A percentile compares a stretch with the other conserved stretches of the same genome.
Conservation (phyloP, 2,113 vertebrate genomes). For the Ranitomeya variabilis region DNA sequence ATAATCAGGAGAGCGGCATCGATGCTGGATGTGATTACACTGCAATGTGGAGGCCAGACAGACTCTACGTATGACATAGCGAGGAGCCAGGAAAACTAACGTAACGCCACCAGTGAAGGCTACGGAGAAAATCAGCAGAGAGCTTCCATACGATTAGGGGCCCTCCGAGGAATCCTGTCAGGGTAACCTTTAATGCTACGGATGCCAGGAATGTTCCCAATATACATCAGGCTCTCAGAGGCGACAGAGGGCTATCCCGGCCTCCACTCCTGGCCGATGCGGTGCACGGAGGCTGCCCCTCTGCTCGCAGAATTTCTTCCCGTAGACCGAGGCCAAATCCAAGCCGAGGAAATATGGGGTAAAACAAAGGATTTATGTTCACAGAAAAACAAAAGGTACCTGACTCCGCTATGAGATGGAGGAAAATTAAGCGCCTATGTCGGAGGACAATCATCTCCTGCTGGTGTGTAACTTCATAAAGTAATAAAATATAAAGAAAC, state of each 20-base stretch:
- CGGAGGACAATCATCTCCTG: neutral
- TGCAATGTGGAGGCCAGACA: neutral
- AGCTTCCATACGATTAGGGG: slow-evolving; percentile 8
- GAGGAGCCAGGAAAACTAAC: neutral
- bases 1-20: neutral
- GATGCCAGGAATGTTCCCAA: neutral
- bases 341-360: neutral
- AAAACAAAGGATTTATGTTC: slow-evolving; percentile 33
- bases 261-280: neutral
- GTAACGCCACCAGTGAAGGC: neutral
- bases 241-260: neutral
- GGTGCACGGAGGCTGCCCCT: slow-evolving; percentile 6
- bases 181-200: slow-evolving; percentile 4
- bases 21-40: slow-evolving; percentile 9
- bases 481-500: too few species aligned
- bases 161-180: neutral
- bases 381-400: neutral
- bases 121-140: slow-evolving; percentile 11
- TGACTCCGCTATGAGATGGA: slow-evolving; percentile 17
- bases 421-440: neutral
- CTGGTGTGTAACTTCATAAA: too few species aligned
- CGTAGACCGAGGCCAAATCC: neutral
- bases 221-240: neutral
- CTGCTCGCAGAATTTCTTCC: slow-evolving; percentile 2
- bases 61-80: neutral